phyloP scores from a whole-genome alignment of 2,113 vertebrate species.

The Caracal caracal region DNA sequence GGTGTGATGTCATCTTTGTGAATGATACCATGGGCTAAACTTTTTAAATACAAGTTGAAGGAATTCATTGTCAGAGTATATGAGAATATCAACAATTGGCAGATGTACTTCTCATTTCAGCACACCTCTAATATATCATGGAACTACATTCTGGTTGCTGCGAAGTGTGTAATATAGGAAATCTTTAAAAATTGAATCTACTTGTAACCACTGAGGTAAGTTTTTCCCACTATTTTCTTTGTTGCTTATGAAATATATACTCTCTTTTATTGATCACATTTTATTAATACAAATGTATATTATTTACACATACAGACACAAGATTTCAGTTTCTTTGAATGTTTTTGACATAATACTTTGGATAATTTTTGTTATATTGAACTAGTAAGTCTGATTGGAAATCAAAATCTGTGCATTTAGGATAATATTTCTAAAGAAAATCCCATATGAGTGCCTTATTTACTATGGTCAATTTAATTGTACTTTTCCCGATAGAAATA shows the following conservation, averaged over 20 bases:
- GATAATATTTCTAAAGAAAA: background rate
- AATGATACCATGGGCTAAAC: background rate
- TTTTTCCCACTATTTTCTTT: background rate
- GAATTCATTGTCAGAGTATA: background rate
- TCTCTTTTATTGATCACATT: background rate
- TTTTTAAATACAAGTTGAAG: background rate
- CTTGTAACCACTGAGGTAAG: background rate
- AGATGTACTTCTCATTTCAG: background rate
- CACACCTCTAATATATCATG: background rate
- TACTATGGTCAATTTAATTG: background rate
- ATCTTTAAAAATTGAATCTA: background rate
- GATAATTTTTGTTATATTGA: background rate
- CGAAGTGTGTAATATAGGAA: background rate
- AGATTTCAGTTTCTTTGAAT: background rate
- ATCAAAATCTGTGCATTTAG: background rate
- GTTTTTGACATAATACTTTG: background rate
- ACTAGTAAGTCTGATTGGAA: background rate
- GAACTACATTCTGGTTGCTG: background rate
- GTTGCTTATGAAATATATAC: background rate
- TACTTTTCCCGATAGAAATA: background rate
- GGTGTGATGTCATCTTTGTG: background rate
- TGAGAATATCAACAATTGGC: background rate
- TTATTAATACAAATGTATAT: background rate
- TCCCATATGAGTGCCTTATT: background rate
- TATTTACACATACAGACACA: background rate